These are phyloP conservation scores for Thalassarche chlororhynchos DNA, from an alignment of 2,113 vertebrate species.

Conservation along the genomic window DNA sequence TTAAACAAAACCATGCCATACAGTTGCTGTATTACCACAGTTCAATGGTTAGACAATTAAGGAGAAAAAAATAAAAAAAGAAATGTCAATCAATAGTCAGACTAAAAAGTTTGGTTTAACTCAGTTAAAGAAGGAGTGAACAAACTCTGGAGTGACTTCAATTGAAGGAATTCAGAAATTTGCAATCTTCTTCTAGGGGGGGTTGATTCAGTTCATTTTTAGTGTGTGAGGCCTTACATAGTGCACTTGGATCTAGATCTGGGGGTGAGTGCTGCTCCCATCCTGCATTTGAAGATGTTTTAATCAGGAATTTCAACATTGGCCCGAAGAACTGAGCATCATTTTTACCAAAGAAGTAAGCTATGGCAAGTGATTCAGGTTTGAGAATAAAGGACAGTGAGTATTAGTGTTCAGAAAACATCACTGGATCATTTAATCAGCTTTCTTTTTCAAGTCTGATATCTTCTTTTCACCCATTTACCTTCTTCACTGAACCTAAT, in stretches of 20 bases:
- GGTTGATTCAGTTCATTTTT: neutral
- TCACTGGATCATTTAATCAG: neutral
- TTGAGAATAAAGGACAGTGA: neutral
- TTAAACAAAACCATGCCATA: neutral
- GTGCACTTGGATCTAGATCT: neutral
- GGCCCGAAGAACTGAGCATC: neutral
- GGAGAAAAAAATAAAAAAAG: neutral
- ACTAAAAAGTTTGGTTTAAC: neutral
- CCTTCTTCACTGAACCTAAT: neutral
- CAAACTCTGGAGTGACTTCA: neutral
- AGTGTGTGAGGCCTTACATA: neutral
- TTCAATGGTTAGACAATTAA: neutral
- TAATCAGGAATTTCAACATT: neutral
- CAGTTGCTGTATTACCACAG: neutral
- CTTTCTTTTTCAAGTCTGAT: neutral
- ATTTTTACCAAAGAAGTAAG: neutral
- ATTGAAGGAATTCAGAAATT: neutral
- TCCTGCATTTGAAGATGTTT: neutral
- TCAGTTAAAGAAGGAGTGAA: neutral
- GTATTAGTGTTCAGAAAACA: neutral
- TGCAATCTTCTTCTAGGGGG: neutral
- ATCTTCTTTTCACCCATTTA: neutral
- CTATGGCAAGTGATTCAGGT: neutral
- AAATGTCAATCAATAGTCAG: neutral
- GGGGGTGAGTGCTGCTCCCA: neutral